Evolutionary conservation across 2,888 invertebrate genomes (phyloP).

Genomic region (Agonopterix alstromeriana): DNA sequence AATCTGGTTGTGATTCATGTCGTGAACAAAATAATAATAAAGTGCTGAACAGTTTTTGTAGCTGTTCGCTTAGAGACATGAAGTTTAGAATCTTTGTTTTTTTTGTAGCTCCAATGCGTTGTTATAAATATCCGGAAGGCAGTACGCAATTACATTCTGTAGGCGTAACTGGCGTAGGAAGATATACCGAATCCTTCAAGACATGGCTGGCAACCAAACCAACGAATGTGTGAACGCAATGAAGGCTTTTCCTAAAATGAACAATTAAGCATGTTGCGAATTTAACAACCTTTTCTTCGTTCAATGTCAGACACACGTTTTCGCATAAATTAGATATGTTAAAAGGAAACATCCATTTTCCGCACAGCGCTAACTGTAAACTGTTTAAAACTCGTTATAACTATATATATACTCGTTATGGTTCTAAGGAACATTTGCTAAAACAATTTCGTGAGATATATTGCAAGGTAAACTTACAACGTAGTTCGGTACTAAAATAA

Average conservation of each 20-base stretch:
- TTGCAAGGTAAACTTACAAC: background rate
- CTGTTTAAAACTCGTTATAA: conserved; percentile 2
- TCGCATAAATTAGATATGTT: conserved; percentile 11
- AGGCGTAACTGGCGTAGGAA: conserved; percentile 40
- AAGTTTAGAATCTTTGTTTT: conserved; percentile 43
- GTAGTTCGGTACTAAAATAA: background rate
- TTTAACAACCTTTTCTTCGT: conserved; percentile 28
- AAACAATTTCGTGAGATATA: too few relatives aligned
- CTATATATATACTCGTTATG: too few relatives aligned
- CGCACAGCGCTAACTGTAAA: conserved; percentile 15
- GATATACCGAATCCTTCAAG: conserved; percentile 22
- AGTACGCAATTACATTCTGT: conserved; percentile 45
- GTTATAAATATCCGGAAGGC: conserved; percentile 53
- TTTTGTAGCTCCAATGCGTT: conserved; percentile 38
- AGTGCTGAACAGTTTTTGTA: conserved; percentile 69
- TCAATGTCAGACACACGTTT: conserved; percentile 21
- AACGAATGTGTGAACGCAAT: conserved; percentile 26
- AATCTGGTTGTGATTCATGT: conserved; percentile 74
- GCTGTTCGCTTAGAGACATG: conserved; percentile 52
- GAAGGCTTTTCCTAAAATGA: conserved; percentile 26
- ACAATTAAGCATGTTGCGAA: conserved; percentile 19
- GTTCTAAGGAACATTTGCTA: too few relatives aligned
- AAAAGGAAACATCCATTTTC: conserved; percentile 13
- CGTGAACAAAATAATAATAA: conserved; percentile 71
- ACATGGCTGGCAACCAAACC: conserved; percentile 19